Percentiles rank a stretch among this genome's conserved stretches.
Evolutionary conservation across 2,113 vertebrate species (phyloP).

Genomic region (Rostratula benghalensis): DNA sequence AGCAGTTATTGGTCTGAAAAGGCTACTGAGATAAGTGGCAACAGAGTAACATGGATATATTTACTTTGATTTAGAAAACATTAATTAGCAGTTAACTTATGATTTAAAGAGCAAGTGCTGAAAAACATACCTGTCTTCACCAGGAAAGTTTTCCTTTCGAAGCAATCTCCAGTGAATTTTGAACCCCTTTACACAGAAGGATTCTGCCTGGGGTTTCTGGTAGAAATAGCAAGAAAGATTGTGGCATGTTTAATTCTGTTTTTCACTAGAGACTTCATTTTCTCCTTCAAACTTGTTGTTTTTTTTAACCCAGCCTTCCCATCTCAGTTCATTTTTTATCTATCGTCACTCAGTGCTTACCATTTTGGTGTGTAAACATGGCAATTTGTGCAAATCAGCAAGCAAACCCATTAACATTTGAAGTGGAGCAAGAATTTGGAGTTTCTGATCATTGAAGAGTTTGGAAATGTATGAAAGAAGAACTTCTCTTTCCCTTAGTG

Average conservation of each 20-base stretch:
- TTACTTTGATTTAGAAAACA: neutral
- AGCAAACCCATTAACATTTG: conserved; percentile 17
- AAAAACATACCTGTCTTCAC: neutral
- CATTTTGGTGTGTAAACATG: neutral
- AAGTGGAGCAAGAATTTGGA: neutral
- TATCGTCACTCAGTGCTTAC: neutral
- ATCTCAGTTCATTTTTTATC: neutral
- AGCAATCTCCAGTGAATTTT: neutral
- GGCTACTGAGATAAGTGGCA: neutral
- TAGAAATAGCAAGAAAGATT: neutral
- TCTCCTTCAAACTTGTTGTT: neutral
- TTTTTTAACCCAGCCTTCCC: neutral
- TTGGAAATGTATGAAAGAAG: neutral
- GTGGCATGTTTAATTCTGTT: neutral
- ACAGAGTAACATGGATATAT: neutral
- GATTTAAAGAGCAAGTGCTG: neutral
- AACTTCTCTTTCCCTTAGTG: neutral
- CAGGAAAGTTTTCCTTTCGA: neutral
- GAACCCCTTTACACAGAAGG: neutral
- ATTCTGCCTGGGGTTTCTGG: neutral
- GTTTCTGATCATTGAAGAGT: neutral
- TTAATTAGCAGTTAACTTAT: neutral
- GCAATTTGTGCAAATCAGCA: conserved; percentile 17
- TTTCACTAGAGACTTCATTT: neutral
- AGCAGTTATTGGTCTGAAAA: neutral